Evolutionary conservation across 2,113 vertebrate genomes (phyloP).

Genomic region (Lampris megalopsis): DNA sequence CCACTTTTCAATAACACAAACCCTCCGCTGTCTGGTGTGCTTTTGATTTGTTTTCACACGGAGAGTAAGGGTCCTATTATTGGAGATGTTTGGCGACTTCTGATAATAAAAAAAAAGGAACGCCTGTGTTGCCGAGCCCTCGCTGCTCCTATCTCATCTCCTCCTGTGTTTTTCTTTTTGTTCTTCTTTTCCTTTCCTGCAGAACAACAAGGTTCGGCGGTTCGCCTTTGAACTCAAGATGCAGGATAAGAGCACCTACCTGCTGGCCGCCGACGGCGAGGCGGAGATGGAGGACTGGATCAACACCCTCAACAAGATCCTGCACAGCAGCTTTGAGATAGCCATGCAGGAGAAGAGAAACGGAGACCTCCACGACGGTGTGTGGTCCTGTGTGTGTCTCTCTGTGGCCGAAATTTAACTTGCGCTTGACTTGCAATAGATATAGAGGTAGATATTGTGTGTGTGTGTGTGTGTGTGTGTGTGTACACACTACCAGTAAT

Average conservation of each 20-base stretch:
- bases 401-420: background rate
- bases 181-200: constrained; percentile 6
- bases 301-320: constrained; percentile 93
- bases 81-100: background rate
- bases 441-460: background rate
- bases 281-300: constrained; percentile 99
- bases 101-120: background rate
- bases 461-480: constrained; percentile 46
- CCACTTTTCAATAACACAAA: constrained; percentile 3
- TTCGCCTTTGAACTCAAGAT: constrained; percentile 99
- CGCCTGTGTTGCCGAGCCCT: no score
- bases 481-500: background rate
- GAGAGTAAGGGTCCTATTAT: background rate
- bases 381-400: background rate
- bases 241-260: constrained; percentile 98
- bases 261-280: constrained; percentile 94
- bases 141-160: background rate
- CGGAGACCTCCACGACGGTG: constrained; percentile 93
- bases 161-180: background rate
- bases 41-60: background rate
- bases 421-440: background rate
- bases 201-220: constrained; percentile 96
- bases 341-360: constrained; percentile 98
- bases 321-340: constrained; percentile 96
- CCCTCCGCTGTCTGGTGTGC: background rate